Base-by-base conservation (phyloP, 2,888 invertebrate species). In the Drosophila lacicola region DNA sequence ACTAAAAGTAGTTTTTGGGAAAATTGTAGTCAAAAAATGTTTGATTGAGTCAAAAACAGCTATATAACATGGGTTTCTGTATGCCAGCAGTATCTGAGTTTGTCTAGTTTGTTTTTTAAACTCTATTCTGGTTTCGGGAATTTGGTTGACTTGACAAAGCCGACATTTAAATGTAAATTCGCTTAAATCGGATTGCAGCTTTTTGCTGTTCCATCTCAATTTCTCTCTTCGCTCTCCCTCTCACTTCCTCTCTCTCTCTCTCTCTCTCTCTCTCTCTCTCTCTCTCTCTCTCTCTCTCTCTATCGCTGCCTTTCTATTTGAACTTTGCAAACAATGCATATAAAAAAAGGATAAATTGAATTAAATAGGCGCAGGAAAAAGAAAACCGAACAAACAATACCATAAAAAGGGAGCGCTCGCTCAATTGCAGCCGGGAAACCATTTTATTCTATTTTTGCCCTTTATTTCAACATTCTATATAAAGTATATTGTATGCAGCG, bases 351-450 rank as follows among this genome's bases (percentile, higher is more conserved):
- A 50, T 44, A 54, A 64, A 78, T 73, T 78, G 78, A 78, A 74
- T 78, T 80, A 73, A 81, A 78, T 72, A 65, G 73, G 73, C 68
- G 14, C 42, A 47, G 46, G 2, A 64, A 74, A 78, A 58, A 19
- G 49, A 51, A 70, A 61, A 56, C 14, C 77, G 56, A 60, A 33
- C 44, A 62, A 78, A 77, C 72, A 79, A 75, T 63, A 17, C 33
- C 21, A 73, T 42, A 55, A 55, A 61, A 65, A 55, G 33, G 21
- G 13, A 46, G 11, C 62, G 56, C 56, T 67, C 55, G 58, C 47
- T 62, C 74, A 71, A 63, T 67, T 64, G 61, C 77, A 65, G 72
- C 41, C 67, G 80, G 76, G 37, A 65, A 80, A 77, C 34, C 58
- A 69, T 69, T 78, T 80, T 51, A 56, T 41, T 62, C 63, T 39